Conservation (phyloP, 2,797 vertebrate species). For the Esox lucius region DNA sequence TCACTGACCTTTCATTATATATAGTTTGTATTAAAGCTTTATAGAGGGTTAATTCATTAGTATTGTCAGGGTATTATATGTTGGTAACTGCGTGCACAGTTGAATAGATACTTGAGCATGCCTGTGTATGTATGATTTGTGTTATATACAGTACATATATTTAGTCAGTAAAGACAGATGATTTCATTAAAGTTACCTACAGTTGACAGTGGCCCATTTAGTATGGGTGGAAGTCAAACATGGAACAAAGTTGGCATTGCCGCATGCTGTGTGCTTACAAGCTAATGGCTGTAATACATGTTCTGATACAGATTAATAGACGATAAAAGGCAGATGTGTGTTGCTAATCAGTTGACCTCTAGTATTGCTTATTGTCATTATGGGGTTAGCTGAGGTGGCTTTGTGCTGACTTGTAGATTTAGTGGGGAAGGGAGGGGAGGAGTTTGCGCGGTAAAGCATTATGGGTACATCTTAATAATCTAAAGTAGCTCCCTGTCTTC, state of each 20-base stretch:
- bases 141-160: no score
- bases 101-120: neutral
- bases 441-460: neutral
- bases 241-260: neutral
- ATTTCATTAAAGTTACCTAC: neutral
- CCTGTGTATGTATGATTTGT: neutral
- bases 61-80: neutral
- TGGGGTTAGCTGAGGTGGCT: conserved; percentile 1
- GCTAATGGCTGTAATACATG: conserved; percentile 7
- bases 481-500: neutral
- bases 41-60: no score
- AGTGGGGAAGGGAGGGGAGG: neutral
- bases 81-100: neutral
- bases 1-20: no score
- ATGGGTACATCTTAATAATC: neutral
- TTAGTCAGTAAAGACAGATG: neutral
- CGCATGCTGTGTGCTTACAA: conserved; percentile 8
- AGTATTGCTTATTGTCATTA: neutral
- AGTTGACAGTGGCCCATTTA: neutral
- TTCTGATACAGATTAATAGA: conserved; percentile 10
- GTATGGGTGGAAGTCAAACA: neutral
- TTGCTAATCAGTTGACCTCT: neutral
- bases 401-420: neutral
- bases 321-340: neutral
- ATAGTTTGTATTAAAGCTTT: no score